phyloP scores from a whole-genome alignment of 2,113 vertebrate genomes.

The Cyphomyrus discorhynchus region DNA sequence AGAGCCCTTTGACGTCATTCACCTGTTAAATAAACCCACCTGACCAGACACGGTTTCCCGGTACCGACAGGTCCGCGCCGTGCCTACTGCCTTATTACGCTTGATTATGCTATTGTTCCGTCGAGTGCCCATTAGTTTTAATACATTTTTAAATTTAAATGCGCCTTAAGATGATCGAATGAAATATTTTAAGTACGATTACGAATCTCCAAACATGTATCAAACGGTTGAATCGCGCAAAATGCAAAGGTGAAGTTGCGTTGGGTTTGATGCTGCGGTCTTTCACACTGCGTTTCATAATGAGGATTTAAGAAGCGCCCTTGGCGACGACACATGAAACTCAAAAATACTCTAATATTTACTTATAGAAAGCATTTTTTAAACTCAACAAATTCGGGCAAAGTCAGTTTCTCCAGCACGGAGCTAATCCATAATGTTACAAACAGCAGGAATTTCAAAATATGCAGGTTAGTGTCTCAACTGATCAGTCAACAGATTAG shows the following conservation, averaged over 20 bases:
- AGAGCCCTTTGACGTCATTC: not conserved
- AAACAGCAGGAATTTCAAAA: not conserved
- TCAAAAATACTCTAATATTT: not conserved
- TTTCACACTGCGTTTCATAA: not conserved
- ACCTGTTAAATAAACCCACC: conserved; percentile 3
- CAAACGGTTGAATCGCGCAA: not conserved
- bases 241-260: not conserved
- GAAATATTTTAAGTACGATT: not conserved
- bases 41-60: not conserved
- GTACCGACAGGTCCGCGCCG: not conserved
- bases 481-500: conserved; percentile 16
- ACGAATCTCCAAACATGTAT: not conserved
- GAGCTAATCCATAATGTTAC: not conserved
- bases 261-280: not conserved
- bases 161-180: not conserved
- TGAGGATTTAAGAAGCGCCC: not conserved
- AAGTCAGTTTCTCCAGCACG: not conserved
- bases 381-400: not conserved
- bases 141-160: not conserved
- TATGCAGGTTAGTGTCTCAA: not conserved
- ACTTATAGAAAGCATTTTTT: not conserved
- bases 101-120: conserved; percentile 35
- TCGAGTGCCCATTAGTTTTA: conserved; percentile 10
- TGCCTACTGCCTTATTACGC: not conserved
- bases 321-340: not conserved